Evolutionary conservation across 2,888 invertebrate genomes (phyloP), one percentile per base, ranked within the genome.

Genomic region (Folsomia candida): DNA sequence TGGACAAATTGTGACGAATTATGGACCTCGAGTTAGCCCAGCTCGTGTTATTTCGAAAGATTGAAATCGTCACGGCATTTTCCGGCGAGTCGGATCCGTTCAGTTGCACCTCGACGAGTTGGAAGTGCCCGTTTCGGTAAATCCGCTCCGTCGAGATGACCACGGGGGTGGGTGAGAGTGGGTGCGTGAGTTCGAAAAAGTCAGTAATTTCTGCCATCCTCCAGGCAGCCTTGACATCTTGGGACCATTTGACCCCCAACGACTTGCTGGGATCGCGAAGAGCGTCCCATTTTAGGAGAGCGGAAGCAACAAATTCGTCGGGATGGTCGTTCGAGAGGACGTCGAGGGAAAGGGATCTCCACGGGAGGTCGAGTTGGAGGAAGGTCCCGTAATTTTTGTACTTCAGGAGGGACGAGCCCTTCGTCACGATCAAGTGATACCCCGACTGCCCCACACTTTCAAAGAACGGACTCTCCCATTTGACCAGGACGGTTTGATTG

Each of bases 281-380:
- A 0, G 79, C 80, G 71, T 82, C 81, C 82, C 82, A 82, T 29
- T 78, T 74, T n/a, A 81, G 74, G 9, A 76, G 75, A 4, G 72
- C 65, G 28, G 47, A 66, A 11, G 58, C n/a, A 14, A 29, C 26
- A 22, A 51, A 47, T 67, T 67, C 65, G 54, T 74, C 74, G 18
- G 67, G 70, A 14, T 26, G 63, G 11, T 11, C 24, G n/a, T 22
- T 28, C 4, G 28, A 37, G 9, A 68, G 67, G 9, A 64, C 65
- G 11, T 76, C 71, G 9, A 80, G 57, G 59, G 80, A 72, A 20
- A 82, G 75, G 2, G 81, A 78, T 59, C 82, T 78, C 69, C 75
- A 79, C 0, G 81, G 81, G 4, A 80, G 71, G 22, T 79, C 79
- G 11, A 81, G 4, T 22, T 71, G 72, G 2, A 79, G 51, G 4